A percentile compares a stretch with the other conserved stretches of the same genome.
phyloP scores from a whole-genome alignment of 2,888 invertebrate species.

The Orchesella flavescens region DNA sequence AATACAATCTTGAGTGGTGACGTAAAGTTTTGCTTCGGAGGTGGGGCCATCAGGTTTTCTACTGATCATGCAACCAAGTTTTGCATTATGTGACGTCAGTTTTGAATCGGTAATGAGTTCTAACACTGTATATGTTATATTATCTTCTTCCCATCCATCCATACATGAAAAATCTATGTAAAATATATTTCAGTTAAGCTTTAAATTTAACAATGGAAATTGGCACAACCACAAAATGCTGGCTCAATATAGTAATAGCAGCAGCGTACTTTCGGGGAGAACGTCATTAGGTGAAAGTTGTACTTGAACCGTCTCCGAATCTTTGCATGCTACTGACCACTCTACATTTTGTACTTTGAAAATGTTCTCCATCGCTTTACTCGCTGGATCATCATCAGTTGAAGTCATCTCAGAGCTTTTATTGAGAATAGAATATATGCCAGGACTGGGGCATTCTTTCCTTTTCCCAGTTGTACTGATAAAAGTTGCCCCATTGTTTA shows the following conservation, averaged over 20 bases:
- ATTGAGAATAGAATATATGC: neutral
- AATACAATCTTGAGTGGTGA: constrained; percentile 30
- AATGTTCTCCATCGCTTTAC: neutral
- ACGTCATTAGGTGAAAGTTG: neutral
- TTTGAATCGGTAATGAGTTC: neutral
- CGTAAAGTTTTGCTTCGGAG: neutral
- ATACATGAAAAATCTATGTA: constrained; percentile 4
- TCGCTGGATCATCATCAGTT: too few species aligned
- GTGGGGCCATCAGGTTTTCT: neutral
- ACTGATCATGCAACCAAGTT: constrained; percentile 11
- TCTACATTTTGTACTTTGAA: neutral
- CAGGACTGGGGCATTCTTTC: neutral
- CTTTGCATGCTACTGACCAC: constrained; percentile 4
- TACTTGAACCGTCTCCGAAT: neutral
- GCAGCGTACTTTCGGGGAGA: neutral
- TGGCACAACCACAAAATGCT: too few species aligned
- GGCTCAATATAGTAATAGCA: neutral
- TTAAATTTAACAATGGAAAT: too few species aligned
- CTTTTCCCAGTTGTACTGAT: neutral
- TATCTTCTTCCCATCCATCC: constrained; percentile 5
- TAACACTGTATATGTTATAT: neutral
- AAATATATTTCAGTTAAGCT: neutral
- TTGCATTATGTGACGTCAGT: neutral
- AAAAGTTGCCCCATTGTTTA: neutral
- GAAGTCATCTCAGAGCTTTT: neutral